Evolutionary conservation across 53 echinoderm and acorn worm genomes (phyloP), one percentile per base, ranked within the genome.

Genomic region (Holothuria leucospilota): DNA sequence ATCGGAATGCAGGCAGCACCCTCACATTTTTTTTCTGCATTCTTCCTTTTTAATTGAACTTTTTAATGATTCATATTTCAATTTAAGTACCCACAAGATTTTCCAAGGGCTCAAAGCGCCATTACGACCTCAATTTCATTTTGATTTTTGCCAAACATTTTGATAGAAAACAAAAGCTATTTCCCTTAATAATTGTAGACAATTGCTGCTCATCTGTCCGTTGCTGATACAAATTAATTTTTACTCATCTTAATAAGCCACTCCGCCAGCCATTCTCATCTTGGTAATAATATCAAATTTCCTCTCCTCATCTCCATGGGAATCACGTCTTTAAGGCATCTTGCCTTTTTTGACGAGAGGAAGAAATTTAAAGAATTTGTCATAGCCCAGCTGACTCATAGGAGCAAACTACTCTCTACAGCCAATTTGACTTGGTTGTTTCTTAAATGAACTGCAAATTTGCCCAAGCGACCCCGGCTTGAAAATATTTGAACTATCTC

Each of bases 401-500:
- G 75, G 27, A 53, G 75, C 75, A 75, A 71, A 71, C 71, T 29
- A 39, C 38, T 73, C 39, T 73, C 65, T 46, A 39, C 84, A 67
- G 84, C 68, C 84, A 83, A 83, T 83, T 83, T 83, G 51, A 67
- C 66, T 67, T 67, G 68, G 68, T 83, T 42, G 68, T 64, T 67
- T 66, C 84, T 67, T 53, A 83, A 83, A 83, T 52, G 66, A 83
- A 66, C 68, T 46, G 68, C 84, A 83, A 83, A 83, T 83, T 83
- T 83, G 84, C 68, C 66, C 49, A 46, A 27, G 84, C 67, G 68
- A 83, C 84, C 62, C 61, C 24, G 49, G 66, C 68, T 64, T 66
- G 49, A 83, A 83, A 83, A 64, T 83, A 83, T 83, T 83, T 83
- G 84, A 83, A 83, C 84, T 83, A 83, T 83, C 68, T 67, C 65